Conservation (phyloP, 2,797 vertebrate species). For the Sebastes cheni region DNA sequence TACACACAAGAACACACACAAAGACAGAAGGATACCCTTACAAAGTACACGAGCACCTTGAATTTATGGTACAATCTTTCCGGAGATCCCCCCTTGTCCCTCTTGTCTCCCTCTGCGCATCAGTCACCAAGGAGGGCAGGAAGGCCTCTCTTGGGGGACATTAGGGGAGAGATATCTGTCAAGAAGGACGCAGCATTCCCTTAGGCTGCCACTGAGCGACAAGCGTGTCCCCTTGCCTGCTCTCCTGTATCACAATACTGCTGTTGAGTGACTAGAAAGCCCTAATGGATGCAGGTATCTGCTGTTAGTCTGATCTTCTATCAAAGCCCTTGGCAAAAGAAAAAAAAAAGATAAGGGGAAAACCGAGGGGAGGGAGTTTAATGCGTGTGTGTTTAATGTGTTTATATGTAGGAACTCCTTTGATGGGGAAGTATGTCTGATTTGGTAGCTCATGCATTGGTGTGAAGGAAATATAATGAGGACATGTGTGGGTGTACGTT, state of each 20-base stretch:
- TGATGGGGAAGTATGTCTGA: conserved; percentile 50
- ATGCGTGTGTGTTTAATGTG: conserved; percentile 22
- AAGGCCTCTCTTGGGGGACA: conserved; percentile 62
- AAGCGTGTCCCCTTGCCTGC: conserved; percentile 64
- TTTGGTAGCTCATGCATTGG: conserved; percentile 29
- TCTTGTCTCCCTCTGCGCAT: conserved; percentile 42
- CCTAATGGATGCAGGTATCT: conserved; percentile 68
- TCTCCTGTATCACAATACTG: conserved; percentile 64
- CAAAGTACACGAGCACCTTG: neutral
- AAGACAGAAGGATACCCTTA: conserved; percentile 6
- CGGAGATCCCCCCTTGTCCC: neutral
- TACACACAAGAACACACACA: neutral
- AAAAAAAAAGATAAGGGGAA: conserved; percentile 18
- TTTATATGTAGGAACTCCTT: conserved; percentile 43
- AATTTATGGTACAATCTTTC: conserved; percentile 31
- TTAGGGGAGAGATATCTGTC: conserved; percentile 70
- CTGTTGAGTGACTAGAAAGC: conserved; percentile 72
- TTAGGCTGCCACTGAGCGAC: conserved; percentile 67
- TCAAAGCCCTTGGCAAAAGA: conserved; percentile 37
- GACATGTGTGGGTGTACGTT: conserved; percentile 37
- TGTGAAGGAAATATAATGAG: conserved; percentile 70
- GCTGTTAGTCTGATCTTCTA: conserved; percentile 53
- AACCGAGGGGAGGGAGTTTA: neutral
- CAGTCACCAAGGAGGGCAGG: conserved; percentile 55
- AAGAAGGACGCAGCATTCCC: conserved; percentile 62